These are phyloP conservation scores for Leptarthrus brevirostris DNA, from an alignment of 2,888 invertebrate species.

Conservation along the genomic window DNA sequence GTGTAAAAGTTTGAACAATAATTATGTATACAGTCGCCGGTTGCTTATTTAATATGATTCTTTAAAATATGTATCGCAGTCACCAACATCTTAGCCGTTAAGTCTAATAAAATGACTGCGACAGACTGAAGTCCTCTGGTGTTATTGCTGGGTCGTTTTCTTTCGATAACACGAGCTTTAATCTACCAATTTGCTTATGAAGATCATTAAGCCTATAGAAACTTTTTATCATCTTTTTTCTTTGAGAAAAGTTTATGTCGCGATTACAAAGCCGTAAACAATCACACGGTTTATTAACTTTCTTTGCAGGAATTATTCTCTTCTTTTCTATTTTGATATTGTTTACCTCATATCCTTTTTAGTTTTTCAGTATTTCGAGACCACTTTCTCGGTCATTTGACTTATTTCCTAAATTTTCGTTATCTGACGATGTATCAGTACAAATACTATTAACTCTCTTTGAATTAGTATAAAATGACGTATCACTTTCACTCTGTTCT, in stretches of 20 bases:
- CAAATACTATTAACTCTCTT: no score
- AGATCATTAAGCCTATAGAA: conserved; percentile 9
- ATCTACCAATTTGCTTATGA: conserved; percentile 8
- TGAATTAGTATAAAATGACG: no score
- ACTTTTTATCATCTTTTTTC: conserved; percentile 16
- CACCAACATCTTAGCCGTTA: no score
- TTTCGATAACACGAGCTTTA: conserved; percentile 9
- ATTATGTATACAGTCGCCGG: no score
- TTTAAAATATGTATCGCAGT: no score
- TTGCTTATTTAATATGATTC: no score
- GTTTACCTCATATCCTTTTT: conserved; percentile 11
- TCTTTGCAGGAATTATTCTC: conserved; percentile 28
- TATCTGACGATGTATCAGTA: no score
- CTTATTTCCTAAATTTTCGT: no score
- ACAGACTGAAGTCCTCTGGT: conserved; percentile 4
- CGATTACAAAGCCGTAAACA: conserved; percentile 27
- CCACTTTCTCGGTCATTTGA: no score
- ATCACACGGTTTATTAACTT: conserved; percentile 28
- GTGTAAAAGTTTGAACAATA: background rate
- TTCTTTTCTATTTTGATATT: conserved; percentile 20
- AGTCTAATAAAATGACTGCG: conserved; percentile 6
- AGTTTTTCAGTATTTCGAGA: conserved; percentile 8
- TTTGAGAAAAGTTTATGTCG: conserved; percentile 35
- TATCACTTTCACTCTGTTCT: no score
- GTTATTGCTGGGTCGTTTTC: no score